Base-by-base conservation (phyloP, 2,888 invertebrate genomes). In the Polia nebulosa region DNA sequence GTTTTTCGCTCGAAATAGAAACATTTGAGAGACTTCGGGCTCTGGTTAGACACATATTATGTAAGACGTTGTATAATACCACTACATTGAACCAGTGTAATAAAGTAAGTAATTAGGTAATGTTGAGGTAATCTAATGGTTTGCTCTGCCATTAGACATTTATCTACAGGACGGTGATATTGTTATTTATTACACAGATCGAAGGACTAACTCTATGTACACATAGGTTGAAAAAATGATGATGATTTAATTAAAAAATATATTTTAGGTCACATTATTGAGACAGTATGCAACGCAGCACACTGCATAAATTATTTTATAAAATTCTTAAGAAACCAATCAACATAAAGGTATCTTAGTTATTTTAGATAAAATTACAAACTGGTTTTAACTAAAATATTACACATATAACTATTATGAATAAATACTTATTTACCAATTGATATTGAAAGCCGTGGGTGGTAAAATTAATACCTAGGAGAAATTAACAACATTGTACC, bases 351-450 rank as follows among this genome's bases (percentile, higher is more conserved):
- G 17, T 41, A 66, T 71, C 55, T 41, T 17, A 56, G 67, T 76
- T 55, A 47, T 75, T 51, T 68, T 49, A 76, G 41, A 76, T 76
- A 56, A 68, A 49, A 36, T 51, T 55, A 68, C 55, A 25, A 67
- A 41, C 25, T 49, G 29, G 20, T 15, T 20, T 75, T n/a, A 41
- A 27, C 27, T 55, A 41, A 55, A 75, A 75, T 66, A 67, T 75
- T 7, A 9, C 20, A 7, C 22, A 34, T 39, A 49, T 66, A 55
- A 41, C 34, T 55, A 27, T 41, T 55, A 49, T 41, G 32, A 52
- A 66, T 63, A 51, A 63, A 41, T 13, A 49, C 39, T 66, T 55
- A 47, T 41, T 75, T 34, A 55, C 22, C 9, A 34, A n/a, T 41
- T 22, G 27, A 34, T 41, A 34, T 49, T 47, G 27, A 9, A 27